These are phyloP conservation scores for Tanytarsus gracilentus DNA, from an alignment of 2,888 invertebrate genomes.

Conservation along the genomic window DNA sequence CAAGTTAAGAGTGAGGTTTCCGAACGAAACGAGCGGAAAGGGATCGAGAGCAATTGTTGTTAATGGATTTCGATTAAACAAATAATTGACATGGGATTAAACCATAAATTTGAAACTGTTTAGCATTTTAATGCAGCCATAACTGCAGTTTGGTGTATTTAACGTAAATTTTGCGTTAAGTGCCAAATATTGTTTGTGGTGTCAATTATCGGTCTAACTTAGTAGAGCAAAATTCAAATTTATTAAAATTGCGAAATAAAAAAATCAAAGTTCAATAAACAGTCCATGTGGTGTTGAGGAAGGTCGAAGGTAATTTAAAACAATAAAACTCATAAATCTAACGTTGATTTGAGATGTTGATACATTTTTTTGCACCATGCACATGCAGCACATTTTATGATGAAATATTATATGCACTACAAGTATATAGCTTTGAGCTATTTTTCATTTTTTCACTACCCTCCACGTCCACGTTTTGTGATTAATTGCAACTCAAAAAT, in stretches of 20 bases:
- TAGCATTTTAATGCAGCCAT: background rate
- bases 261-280: background rate
- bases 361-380: background rate
- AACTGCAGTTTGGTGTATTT: background rate
- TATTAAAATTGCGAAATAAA: background rate
- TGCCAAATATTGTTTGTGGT: background rate
- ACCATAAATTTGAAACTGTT: background rate
- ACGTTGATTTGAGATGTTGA: no score
- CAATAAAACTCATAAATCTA: no score
- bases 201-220: no score
- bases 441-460: slow-evolving; percentile 14
- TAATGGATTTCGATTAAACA: slow-evolving; percentile 3
- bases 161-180: background rate
- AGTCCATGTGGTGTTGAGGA: background rate
- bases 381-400: background rate
- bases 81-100: background rate
- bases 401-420: no score
- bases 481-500: background rate
- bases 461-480: background rate
- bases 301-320: background rate
- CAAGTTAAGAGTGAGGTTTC: no score
- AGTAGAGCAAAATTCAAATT: background rate
- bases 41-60: no score
- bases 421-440: background rate
- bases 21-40: no score